phyloP scores from a whole-genome alignment of 2,888 invertebrate genomes.

The Trypoxylon attenuatum region DNA sequence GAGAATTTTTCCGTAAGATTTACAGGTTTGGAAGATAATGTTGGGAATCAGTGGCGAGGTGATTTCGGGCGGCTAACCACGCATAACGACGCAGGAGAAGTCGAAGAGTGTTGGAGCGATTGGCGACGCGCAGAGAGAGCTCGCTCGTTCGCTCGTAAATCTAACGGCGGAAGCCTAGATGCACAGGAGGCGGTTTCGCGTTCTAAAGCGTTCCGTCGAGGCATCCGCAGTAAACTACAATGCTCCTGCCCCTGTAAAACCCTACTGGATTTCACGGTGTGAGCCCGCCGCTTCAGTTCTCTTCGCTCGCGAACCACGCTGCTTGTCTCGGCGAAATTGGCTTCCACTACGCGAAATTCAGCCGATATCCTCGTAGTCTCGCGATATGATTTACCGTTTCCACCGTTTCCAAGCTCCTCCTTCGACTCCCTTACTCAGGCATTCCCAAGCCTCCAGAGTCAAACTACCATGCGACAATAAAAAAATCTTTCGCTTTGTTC shows the following conservation, averaged over 20 bases:
- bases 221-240: conserved; percentile 42
- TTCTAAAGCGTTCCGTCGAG: conserved; percentile 42
- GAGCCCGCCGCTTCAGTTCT: conserved; percentile 11
- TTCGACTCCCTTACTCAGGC: no score
- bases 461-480: no score
- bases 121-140: conserved; percentile 35
- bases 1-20: no score
- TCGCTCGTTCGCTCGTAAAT: conserved; percentile 52
- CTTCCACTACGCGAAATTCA: conserved; percentile 43
- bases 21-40: no score
- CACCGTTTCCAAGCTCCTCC: conserved; percentile 16
- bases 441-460: no score
- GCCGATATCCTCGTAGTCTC: conserved; percentile 32
- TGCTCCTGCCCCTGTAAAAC: conserved; percentile 45
- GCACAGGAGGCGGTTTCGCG: conserved; percentile 43
- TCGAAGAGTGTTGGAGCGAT: conserved; percentile 35
- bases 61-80: no score
- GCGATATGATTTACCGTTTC: conserved; percentile 54
- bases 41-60: no score
- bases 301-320: conserved; percentile 28
- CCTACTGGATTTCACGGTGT: conserved; percentile 47
- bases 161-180: conserved; percentile 22
- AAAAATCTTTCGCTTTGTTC: no score
- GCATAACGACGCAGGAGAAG: no score
- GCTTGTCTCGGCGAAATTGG: conserved; percentile 48